A percentile compares a stretch with the other conserved stretches of the same genome.
These are phyloP conservation scores for Drosophila falleni DNA, from an alignment of 2,888 invertebrate genomes.

Conservation along the genomic window DNA sequence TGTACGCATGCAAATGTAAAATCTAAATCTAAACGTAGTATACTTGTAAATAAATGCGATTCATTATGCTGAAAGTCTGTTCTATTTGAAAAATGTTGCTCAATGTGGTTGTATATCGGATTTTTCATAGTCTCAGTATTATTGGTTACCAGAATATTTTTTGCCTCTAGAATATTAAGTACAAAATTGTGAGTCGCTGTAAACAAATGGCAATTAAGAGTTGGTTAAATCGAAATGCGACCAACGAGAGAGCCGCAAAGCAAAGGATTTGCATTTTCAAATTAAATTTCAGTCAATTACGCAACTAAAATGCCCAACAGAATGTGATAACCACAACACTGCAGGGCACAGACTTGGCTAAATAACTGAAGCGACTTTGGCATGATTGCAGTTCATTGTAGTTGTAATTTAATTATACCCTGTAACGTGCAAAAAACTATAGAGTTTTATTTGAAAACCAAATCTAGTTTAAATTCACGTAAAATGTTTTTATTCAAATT, in stretches of 20 bases:
- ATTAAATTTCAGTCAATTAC: slow-evolving; percentile 70
- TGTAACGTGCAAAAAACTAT: not conserved
- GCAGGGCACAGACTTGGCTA: slow-evolving; percentile 43
- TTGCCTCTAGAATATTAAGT: slow-evolving; percentile 12
- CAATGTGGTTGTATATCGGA: slow-evolving; percentile 4
- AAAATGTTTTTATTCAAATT: too few species aligned
- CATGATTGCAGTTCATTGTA: slow-evolving; percentile 27
- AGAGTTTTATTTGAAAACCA: not conserved
- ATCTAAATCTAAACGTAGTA: not conserved
- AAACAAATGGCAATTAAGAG: slow-evolving; percentile 37
- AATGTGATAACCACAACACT: slow-evolving; percentile 58
- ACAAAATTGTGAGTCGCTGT: slow-evolving; percentile 32
- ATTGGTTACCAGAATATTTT: not conserved
- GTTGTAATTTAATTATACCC: slow-evolving; percentile 14
- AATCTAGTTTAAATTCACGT: too few species aligned
- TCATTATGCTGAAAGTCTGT: slow-evolving; percentile 21
- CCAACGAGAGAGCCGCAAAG: slow-evolving; percentile 12
- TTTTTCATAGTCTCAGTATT: not conserved
- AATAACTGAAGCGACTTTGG: slow-evolving; percentile 47
- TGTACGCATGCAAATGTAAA: slow-evolving; percentile 17
- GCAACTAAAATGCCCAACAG: slow-evolving; percentile 66
- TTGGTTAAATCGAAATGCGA: slow-evolving; percentile 18
- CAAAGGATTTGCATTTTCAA: slow-evolving; percentile 60
- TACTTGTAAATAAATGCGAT: slow-evolving; percentile 22
- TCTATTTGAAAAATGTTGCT: slow-evolving; percentile 1